Percentiles rank a stretch among this genome's conserved stretches.
phyloP scores from a whole-genome alignment of 2,888 invertebrate species.

The Strigamia maritima region DNA sequence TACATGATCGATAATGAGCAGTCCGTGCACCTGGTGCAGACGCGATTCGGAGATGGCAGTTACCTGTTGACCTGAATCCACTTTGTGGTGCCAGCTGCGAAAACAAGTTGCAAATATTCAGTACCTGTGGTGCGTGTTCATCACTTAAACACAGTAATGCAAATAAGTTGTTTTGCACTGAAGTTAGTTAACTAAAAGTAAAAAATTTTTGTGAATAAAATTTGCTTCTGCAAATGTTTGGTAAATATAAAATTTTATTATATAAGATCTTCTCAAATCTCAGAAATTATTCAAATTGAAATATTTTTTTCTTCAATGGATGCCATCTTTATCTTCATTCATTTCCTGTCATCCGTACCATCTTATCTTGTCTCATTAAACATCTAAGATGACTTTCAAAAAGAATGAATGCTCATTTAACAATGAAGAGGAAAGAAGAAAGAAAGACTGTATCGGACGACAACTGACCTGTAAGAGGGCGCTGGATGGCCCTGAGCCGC shows the following conservation, averaged over 20 bases:
- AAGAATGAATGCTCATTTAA: slow-evolving; percentile 11
- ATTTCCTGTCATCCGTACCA: background rate
- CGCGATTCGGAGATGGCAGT: background rate
- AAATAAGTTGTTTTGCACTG: background rate
- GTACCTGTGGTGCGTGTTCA: background rate
- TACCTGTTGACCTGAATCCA: slow-evolving; percentile 28
- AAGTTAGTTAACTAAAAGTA: background rate
- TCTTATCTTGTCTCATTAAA: slow-evolving; percentile 8
- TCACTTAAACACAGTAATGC: background rate
- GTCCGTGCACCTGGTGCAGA: slow-evolving; percentile 1
- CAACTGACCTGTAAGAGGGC: slow-evolving; percentile 46
- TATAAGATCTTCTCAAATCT: no score
- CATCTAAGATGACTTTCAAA: background rate
- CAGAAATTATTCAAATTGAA: background rate
- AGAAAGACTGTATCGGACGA: background rate
- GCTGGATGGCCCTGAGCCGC: slow-evolving; percentile 47
- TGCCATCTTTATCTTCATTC: background rate
- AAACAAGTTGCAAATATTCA: slow-evolving; percentile 29
- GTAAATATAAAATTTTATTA: background rate
- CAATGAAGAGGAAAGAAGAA: background rate
- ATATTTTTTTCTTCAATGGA: background rate
- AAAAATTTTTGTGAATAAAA: no score
- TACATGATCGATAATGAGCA: slow-evolving; percentile 33
- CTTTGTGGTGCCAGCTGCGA: slow-evolving; percentile 35
- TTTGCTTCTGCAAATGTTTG: background rate